Conservation (phyloP, 2,888 invertebrate species). For the Eilema griseolum region DNA sequence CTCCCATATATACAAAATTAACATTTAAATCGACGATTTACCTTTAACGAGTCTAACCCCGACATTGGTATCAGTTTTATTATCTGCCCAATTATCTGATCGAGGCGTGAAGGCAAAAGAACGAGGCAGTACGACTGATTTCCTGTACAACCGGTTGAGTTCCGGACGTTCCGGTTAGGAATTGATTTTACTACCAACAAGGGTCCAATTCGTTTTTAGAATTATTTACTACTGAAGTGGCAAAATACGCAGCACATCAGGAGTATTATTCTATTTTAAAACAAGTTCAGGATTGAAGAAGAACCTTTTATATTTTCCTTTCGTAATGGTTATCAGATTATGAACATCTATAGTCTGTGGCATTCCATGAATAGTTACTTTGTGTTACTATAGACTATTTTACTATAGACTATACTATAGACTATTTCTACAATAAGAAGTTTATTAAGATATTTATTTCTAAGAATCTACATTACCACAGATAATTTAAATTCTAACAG, state of each 20-base stretch:
- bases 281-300: too few relatives aligned
- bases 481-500: not conserved
- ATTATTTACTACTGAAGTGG: not conserved
- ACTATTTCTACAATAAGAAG: too few relatives aligned
- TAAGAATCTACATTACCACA: not conserved
- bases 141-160: constrained; percentile 65
- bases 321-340: too few relatives aligned
- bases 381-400: too few relatives aligned
- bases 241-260: not conserved
- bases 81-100: constrained; percentile 7
- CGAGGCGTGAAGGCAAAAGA: constrained; percentile 15
- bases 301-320: too few relatives aligned
- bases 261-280: too few relatives aligned
- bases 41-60: not conserved
- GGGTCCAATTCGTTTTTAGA: not conserved
- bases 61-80: not conserved
- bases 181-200: constrained; percentile 29
- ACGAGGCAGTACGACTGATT: constrained; percentile 44
- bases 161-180: constrained; percentile 63
- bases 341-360: too few relatives aligned
- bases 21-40: too few relatives aligned
- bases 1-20: not conserved
- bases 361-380: too few relatives aligned
- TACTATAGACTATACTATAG: too few relatives aligned
- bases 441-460: not conserved